Evolutionary conservation across 1,140 invertebrate genomes (phyloP).

Genomic region (Hetaerina americana): DNA sequence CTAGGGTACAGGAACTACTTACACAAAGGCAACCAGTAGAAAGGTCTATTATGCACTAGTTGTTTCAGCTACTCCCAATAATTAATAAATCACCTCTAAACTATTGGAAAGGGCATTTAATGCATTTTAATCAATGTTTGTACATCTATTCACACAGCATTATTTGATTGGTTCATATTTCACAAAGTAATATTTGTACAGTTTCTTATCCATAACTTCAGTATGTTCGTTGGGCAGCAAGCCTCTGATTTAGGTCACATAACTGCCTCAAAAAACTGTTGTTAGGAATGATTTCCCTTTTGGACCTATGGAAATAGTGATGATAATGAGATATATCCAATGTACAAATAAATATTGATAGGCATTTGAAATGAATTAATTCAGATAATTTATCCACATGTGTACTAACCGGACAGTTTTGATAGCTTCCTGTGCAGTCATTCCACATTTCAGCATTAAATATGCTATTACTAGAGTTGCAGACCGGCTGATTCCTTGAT

Average conservation of each 20-base stretch:
- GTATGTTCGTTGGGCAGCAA: not conserved
- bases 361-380: not conserved
- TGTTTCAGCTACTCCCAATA: no score
- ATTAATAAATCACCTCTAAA: no score
- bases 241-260: constrained; percentile 19
- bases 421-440: constrained; percentile 62
- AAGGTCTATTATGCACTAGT: no score
- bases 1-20: no score
- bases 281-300: constrained; percentile 30
- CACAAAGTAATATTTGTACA: no score
- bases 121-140: no score
- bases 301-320: constrained; percentile 15
- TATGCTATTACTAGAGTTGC: constrained; percentile 68
- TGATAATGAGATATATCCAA: not conserved
- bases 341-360: not conserved
- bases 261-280: constrained; percentile 31
- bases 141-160: no score
- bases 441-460: constrained; percentile 66
- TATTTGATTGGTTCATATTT: no score
- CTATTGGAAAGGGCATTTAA: no score
- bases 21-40: no score
- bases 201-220: no score
- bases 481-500: constrained; percentile 68
- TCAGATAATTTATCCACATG: not conserved
- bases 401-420: constrained; percentile 31